Evolutionary conservation across 1,140 invertebrate species (phyloP), one percentile per base, ranked within the genome.

Genomic region (Hormaphis cornu): DNA sequence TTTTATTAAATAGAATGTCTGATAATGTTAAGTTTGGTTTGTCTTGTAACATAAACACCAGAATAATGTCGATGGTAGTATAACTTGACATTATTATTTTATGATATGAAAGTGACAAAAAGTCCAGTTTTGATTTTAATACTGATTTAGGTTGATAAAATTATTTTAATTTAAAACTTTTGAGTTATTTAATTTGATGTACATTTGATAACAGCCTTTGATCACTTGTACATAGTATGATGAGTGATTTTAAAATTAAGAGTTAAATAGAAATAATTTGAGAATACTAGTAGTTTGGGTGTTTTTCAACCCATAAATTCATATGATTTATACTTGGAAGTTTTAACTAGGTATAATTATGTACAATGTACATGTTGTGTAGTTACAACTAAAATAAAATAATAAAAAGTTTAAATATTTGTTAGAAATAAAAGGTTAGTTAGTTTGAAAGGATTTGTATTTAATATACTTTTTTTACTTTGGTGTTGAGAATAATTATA

Each of bases 71-170:
- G 46, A 50, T 8, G 12, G 9, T 26, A 40, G 20, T 26, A 40
- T 58, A 26, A 37, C 7, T 24, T 58, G 37, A 40, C 20, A 58
- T 58, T 58, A 40, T 58, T 24, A 56, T 56, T 58, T 58, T 37
- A 58, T 40, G n/a, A 3, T 58, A n/a, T n/a, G n/a, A n/a, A n/a
- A n/a, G n/a, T n/a, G n/a, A n/a, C n/a, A n/a, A n/a, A n/a, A n/a
- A n/a, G n/a, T n/a, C n/a, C n/a, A n/a, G n/a, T n/a, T n/a, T n/a
- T n/a, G n/a, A n/a, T n/a, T n/a, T n/a, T n/a, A n/a, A n/a, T n/a
- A n/a, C n/a, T n/a, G n/a, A n/a, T n/a, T n/a, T n/a, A n/a, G n/a
- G n/a, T n/a, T n/a, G n/a, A n/a, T n/a, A n/a, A n/a, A n/a, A n/a
- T n/a, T n/a, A n/a, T n/a, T n/a, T n/a, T n/a, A n/a, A n/a, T n/a